phyloP scores from a whole-genome alignment of 2,797 vertebrate species.

The Lagocephalus sceleratus region DNA sequence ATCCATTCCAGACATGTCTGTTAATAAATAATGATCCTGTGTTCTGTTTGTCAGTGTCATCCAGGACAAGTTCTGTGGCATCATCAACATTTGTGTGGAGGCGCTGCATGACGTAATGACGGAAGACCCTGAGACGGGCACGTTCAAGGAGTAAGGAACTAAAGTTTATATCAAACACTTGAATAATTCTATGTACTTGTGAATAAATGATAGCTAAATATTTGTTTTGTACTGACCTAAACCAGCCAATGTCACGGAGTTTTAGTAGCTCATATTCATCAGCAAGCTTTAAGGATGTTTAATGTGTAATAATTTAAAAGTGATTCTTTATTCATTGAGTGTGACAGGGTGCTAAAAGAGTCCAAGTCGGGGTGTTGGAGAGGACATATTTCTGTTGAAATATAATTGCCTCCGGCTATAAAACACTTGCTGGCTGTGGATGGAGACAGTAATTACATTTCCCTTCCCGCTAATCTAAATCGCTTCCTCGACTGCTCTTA shows the following conservation, averaged over 20 bases:
- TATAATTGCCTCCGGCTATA: constrained; percentile 26
- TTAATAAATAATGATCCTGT: constrained; percentile 20
- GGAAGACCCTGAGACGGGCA: constrained; percentile 89
- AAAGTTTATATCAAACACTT: not conserved
- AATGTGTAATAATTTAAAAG: constrained; percentile 5
- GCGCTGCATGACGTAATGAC: constrained; percentile 96
- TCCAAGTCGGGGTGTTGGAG: constrained; percentile 2
- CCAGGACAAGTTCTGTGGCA: constrained; percentile 97
- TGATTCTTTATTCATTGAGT: constrained; percentile 4
- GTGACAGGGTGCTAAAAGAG: constrained; percentile 2
- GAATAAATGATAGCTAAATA: constrained; percentile 14
- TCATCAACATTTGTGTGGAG: constrained; percentile 93
- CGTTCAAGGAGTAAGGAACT: constrained; percentile 90
- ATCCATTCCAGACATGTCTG: not conserved
- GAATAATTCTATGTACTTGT: not conserved
- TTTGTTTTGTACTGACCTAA: constrained; percentile 12
- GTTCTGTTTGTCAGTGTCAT: constrained; percentile 80
- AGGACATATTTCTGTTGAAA: constrained; percentile 18
- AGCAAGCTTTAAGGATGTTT: constrained; percentile 6
- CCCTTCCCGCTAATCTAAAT: not conserved
- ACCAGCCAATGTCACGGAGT: constrained; percentile 2
- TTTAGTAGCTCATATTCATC: constrained; percentile 4
- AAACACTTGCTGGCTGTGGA: constrained; percentile 15
- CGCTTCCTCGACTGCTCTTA: not conserved
- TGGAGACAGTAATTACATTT: constrained; percentile 5